These are phyloP conservation scores for Drosophila meridionalis DNA, from an alignment of 2,888 invertebrate species.

Conservation along the genomic window DNA sequence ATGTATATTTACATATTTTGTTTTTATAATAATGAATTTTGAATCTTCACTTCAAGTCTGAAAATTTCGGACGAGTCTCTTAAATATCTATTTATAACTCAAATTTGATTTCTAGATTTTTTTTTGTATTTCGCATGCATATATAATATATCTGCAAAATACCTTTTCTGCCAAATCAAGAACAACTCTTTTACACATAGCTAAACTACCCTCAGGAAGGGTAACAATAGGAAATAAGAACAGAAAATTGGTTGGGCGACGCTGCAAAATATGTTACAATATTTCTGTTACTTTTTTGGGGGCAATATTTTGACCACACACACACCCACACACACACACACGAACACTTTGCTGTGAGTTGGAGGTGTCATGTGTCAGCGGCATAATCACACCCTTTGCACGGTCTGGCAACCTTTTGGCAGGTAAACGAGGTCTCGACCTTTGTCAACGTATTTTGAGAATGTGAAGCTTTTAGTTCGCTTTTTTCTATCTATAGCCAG, in stretches of 20 bases:
- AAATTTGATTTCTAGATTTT: too few species aligned
- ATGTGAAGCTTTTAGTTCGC: conserved; percentile 45
- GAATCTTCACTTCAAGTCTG: too few species aligned
- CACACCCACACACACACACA: conserved; percentile 34
- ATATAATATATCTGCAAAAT: background rate
- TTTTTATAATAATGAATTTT: too few species aligned
- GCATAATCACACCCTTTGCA: conserved; percentile 77
- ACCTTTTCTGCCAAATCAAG: too few species aligned
- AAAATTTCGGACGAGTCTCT: too few species aligned
- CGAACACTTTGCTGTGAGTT: conserved; percentile 33
- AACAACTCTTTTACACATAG: background rate
- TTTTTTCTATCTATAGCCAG: conserved; percentile 20
- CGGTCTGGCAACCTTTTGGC: conserved; percentile 56
- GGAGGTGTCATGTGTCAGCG: conserved; percentile 78
- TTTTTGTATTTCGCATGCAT: background rate
- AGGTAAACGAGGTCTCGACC: conserved; percentile 61
- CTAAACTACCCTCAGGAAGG: background rate
- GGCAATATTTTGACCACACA: conserved; percentile 65
- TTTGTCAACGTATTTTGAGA: conserved; percentile 70
- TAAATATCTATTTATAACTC: too few species aligned
- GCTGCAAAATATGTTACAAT: conserved; percentile 61
- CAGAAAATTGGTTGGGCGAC: conserved; percentile 19
- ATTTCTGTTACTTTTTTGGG: conserved; percentile 64
- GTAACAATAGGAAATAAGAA: background rate
- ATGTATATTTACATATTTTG: too few species aligned